These are phyloP conservation scores for Polyommatus icarus DNA, from an alignment of 2,888 invertebrate genomes.

Conservation along the genomic window DNA sequence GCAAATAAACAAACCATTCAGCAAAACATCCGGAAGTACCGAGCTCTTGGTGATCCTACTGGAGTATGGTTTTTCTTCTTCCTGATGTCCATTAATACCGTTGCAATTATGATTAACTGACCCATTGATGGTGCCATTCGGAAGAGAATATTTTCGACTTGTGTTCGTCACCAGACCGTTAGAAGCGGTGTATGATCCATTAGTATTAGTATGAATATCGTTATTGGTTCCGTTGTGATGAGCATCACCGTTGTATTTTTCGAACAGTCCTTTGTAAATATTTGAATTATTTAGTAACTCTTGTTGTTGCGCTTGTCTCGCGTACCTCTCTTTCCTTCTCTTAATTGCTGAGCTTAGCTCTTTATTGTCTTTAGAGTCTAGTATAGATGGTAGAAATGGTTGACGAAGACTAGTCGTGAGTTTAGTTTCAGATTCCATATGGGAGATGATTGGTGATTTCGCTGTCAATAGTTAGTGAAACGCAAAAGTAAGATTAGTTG, in stretches of 20 bases:
- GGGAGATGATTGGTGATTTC: conserved; percentile 52
- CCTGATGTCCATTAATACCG: conserved; percentile 51
- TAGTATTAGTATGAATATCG: conserved; percentile 37
- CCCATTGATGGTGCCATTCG: conserved; percentile 45
- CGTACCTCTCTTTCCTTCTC: conserved; percentile 89
- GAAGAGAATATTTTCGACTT: conserved; percentile 49
- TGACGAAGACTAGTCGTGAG: conserved; percentile 51
- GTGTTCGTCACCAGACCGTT: conserved; percentile 38
- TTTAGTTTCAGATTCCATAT: conserved; percentile 57
- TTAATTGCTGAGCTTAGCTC: conserved; percentile 91
- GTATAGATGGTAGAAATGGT: conserved; percentile 54
- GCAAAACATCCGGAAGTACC: conserved; percentile 60
- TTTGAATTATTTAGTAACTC: conserved; percentile 75
- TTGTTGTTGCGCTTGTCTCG: conserved; percentile 90
- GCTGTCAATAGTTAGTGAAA: conserved; percentile 68
- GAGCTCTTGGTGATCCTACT: conserved; percentile 51
- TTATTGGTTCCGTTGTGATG: conserved; percentile 37
- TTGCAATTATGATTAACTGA: conserved; percentile 47
- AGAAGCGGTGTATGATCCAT: conserved; percentile 44
- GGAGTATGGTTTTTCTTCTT: conserved; percentile 52
- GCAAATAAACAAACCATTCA: conserved; percentile 73
- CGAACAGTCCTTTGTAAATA: conserved; percentile 55
- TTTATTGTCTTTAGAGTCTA: conserved; percentile 75
- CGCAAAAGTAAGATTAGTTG: conserved; percentile 46
- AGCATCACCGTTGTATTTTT: conserved; percentile 32